Conservation (phyloP, 2,797 vertebrate genomes). For the Leuciscus waleckii region DNA sequence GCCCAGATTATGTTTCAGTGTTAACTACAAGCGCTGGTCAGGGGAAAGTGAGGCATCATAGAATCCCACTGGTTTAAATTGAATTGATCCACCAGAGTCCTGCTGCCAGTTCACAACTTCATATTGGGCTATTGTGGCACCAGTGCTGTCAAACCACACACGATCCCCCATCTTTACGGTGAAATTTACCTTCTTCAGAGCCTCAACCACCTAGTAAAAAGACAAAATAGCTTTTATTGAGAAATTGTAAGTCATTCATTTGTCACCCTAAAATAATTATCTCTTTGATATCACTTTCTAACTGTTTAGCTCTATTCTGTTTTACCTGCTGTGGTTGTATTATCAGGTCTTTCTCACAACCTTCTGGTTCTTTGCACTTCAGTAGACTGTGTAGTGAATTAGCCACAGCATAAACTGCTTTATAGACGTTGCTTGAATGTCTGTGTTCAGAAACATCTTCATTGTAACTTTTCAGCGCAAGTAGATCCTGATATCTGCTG, state of each 20-base stretch:
- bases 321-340: constrained; percentile 72
- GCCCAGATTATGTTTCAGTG: constrained; percentile 71
- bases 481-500: constrained; percentile 65
- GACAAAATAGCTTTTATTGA: too few relatives aligned
- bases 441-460: constrained; percentile 74
- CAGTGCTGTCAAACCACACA: constrained; percentile 74
- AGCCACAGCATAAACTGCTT: constrained; percentile 76
- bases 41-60: constrained; percentile 74
- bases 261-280: background rate
- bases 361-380: constrained; percentile 62
- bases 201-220: constrained; percentile 69
- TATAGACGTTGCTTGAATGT: constrained; percentile 77
- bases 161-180: constrained; percentile 70
- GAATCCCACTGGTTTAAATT: constrained; percentile 70
- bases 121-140: constrained; percentile 60
- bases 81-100: constrained; percentile 66
- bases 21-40: constrained; percentile 62
- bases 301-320: too few relatives aligned
- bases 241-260: too few relatives aligned
- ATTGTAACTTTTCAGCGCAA: constrained; percentile 63
- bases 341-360: constrained; percentile 66
- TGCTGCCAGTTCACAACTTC: constrained; percentile 80
- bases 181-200: constrained; percentile 74
- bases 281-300: background rate
- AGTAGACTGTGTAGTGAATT: constrained; percentile 74